phyloP scores from a whole-genome alignment of 92 coral and sea anemone species.

The Palythoa grandiflora region DNA sequence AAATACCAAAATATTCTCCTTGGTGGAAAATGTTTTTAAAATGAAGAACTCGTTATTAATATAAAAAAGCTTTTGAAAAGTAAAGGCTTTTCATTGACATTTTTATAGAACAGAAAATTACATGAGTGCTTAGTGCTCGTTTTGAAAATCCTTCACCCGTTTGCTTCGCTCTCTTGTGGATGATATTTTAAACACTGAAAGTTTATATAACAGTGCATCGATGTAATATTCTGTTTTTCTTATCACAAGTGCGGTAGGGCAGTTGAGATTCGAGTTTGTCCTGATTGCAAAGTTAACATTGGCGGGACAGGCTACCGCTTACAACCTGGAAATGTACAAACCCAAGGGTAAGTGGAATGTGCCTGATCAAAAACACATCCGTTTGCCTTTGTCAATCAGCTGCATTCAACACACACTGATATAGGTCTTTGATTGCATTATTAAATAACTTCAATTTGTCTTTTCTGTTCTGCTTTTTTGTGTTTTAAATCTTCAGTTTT shows the following conservation, averaged over 20 bases:
- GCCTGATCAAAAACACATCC: background rate
- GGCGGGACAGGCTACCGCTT: background rate
- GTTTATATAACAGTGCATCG: too few relatives aligned
- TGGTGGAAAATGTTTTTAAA: too few relatives aligned
- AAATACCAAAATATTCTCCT: too few relatives aligned
- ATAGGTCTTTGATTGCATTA: background rate
- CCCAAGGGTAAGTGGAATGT: constrained; percentile 23
- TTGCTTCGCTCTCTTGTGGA: too few relatives aligned
- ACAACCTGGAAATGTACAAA: background rate
- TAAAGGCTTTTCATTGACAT: too few relatives aligned
- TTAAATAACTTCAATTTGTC: too few relatives aligned
- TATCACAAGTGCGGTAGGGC: constrained; percentile 18
- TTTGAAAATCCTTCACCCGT: too few relatives aligned
- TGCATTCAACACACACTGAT: background rate
- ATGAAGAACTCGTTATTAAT: too few relatives aligned
- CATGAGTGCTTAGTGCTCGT: too few relatives aligned
- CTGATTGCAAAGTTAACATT: constrained; percentile 13
- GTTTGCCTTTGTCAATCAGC: background rate
- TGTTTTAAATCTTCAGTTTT: background rate
- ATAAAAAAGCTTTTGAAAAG: too few relatives aligned
- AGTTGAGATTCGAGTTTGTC: constrained; percentile 7
- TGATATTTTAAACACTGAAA: too few relatives aligned
- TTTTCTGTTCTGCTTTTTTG: background rate
- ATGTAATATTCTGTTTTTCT: background rate
- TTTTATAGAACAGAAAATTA: too few relatives aligned